Evolutionary conservation across 2,113 vertebrate genomes (phyloP).

Genomic region (Balaeniceps rex): DNA sequence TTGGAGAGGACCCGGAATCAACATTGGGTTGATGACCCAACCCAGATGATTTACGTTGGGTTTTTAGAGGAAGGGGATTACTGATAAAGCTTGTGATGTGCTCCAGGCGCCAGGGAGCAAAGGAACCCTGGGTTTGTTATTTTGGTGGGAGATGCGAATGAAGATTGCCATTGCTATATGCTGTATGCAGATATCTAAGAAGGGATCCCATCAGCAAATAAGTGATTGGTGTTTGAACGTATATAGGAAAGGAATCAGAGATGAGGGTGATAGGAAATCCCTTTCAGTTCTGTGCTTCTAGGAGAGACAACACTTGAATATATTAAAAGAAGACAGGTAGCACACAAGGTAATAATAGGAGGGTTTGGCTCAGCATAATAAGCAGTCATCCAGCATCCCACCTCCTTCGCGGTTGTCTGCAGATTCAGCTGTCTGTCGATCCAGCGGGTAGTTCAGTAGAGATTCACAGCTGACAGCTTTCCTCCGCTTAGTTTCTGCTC

Average conservation of each 20-base stretch:
- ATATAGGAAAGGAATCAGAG: neutral
- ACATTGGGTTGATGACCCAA: too few relatives aligned
- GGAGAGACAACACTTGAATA: slow-evolving; percentile 29
- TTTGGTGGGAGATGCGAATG: neutral
- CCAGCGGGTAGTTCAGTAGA: neutral
- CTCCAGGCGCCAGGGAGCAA: neutral
- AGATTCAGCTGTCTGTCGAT: slow-evolving; percentile 20
- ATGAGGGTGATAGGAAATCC: neutral
- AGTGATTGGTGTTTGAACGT: neutral
- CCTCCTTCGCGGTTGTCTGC: neutral
- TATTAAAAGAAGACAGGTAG: slow-evolving; percentile 38
- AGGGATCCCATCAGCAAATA: neutral
- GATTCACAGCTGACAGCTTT: slow-evolving; percentile 7
- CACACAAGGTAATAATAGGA: slow-evolving; percentile 27
- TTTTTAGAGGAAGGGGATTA: neutral
- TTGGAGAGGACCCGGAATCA: rapidly evolving
- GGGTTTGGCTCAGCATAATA: slow-evolving; percentile 52
- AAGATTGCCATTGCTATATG: neutral
- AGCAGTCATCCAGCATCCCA: slow-evolving; percentile 31
- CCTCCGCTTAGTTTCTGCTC: neutral
- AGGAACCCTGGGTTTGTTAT: neutral
- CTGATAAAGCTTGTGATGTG: neutral
- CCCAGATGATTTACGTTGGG: neutral
- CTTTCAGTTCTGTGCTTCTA: neutral
- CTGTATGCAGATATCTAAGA: neutral